A percentile compares a stretch with the other conserved stretches of the same genome.
Conservation (phyloP, 2,888 invertebrate genomes). For the Leptinotarsa peninsularis region DNA sequence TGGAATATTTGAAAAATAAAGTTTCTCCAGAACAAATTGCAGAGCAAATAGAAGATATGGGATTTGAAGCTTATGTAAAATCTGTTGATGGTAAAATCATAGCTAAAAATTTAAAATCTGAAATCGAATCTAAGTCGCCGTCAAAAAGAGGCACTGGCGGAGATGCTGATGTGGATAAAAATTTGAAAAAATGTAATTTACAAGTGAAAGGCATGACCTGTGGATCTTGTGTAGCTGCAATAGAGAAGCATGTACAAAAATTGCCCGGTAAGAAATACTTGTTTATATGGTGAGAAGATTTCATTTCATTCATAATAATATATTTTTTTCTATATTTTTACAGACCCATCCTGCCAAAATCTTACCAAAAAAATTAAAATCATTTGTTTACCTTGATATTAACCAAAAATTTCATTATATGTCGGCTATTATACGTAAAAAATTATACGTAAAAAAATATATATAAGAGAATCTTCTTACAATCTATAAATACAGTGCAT, state of each 20-base stretch:
- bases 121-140: conserved; percentile 17
- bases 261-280: conserved; percentile 72
- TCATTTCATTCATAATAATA: not conserved
- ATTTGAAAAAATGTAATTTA: conserved; percentile 72
- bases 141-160: conserved; percentile 25
- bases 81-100: conserved; percentile 61
- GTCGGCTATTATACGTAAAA: no score
- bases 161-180: conserved; percentile 36
- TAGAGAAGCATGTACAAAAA: conserved; percentile 91
- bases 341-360: no score
- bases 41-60: conserved; percentile 81
- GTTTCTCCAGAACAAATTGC: conserved; percentile 73
- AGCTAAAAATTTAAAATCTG: conserved; percentile 30
- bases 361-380: no score
- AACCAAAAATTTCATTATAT: no score
- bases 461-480: no score
- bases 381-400: no score
- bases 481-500: no score
- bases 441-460: no score
- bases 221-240: conserved; percentile 94
- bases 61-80: conserved; percentile 77
- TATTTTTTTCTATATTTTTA: no score
- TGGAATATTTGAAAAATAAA: conserved; percentile 70
- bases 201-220: conserved; percentile 95
- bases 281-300: not conserved